A percentile compares a stretch with the other conserved stretches of the same genome.
Evolutionary conservation across 1,140 invertebrate species (phyloP).

Genomic region (Laodelphax striatellus): DNA sequence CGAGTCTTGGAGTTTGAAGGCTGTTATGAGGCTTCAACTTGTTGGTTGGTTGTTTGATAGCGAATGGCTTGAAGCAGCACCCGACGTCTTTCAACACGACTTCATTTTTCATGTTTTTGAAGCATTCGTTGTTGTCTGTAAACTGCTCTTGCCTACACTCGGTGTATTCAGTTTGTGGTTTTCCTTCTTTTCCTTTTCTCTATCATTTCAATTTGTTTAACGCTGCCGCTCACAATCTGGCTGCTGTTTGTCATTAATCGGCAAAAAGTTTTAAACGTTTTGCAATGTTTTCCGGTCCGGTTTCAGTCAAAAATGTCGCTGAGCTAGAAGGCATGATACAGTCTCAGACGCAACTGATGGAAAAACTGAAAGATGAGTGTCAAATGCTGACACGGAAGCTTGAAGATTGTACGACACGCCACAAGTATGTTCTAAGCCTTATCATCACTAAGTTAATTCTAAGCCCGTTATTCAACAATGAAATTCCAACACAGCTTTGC

Average conservation of each 20-base stretch:
- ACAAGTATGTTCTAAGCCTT: conserved; percentile 52
- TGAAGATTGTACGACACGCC: conserved; percentile 66
- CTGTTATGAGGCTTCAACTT: too few relatives aligned
- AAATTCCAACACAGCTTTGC: too few relatives aligned
- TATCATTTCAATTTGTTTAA: conserved; percentile 1
- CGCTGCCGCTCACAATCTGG: conserved; percentile 1
- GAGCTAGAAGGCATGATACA: conserved; percentile 74
- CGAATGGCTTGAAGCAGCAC: not conserved
- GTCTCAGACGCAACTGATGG: conserved; percentile 77
- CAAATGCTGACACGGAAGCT: conserved; percentile 71
- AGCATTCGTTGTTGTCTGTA: conserved; percentile 16
- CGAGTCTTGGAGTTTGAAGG: too few relatives aligned
- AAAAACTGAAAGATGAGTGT: conserved; percentile 74
- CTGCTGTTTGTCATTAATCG: conserved; percentile 13
- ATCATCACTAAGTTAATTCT: not conserved
- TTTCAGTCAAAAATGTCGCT: conserved; percentile 49
- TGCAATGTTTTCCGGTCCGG: conserved; percentile 7
- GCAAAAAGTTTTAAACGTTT: conserved; percentile 18
- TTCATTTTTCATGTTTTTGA: conserved; percentile 27
- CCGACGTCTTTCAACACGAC: not conserved
- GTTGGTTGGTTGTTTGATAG: not conserved
- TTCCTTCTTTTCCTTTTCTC: conserved; percentile 6
- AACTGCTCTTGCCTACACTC: conserved; percentile 13
- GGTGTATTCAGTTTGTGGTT: not conserved
- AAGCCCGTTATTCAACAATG: too few relatives aligned